Conservation (phyloP, 1,140 invertebrate genomes). For the Tribolium madens region DNA sequence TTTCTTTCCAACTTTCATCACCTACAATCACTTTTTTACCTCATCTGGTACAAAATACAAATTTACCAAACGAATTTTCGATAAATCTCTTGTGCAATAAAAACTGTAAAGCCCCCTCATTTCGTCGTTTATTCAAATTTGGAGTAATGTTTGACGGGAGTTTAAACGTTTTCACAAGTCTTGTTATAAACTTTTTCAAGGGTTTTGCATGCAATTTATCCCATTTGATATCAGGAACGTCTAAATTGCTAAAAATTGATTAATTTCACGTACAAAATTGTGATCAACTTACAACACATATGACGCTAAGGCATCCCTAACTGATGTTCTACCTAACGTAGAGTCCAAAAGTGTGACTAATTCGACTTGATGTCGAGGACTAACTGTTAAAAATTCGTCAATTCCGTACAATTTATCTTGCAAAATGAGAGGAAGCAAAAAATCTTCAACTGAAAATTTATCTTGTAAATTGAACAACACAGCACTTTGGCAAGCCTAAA, state of each 20-base stretch:
- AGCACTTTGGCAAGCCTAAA: constrained; percentile 74
- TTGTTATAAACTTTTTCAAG: constrained; percentile 72
- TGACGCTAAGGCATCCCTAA: constrained; percentile 51
- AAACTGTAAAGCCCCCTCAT: constrained; percentile 75
- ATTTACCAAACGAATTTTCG: constrained; percentile 71
- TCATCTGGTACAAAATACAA: constrained; percentile 59
- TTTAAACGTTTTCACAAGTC: constrained; percentile 73
- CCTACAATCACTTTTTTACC: constrained; percentile 64
- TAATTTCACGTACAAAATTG: background rate
- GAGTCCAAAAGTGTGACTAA: constrained; percentile 75
- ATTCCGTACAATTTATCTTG: constrained; percentile 78
- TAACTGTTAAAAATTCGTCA: constrained; percentile 75
- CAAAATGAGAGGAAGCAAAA: constrained; percentile 78
- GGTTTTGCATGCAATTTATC: constrained; percentile 71
- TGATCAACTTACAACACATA: constrained; percentile 54
- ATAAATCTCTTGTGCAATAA: constrained; percentile 74
- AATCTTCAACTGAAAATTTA: constrained; percentile 73
- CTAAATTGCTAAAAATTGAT: constrained; percentile 52
- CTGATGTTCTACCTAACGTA: constrained; percentile 65
- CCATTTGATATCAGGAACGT: constrained; percentile 73
- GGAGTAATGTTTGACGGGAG: constrained; percentile 72
- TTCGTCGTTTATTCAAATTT: constrained; percentile 74
- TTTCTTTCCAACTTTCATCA: constrained; percentile 74
- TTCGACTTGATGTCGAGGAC: constrained; percentile 70
- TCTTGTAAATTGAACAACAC: constrained; percentile 73